Evolutionary conservation across 2,797 vertebrate genomes (phyloP).

Genomic region (Rhinophrynus dorsalis): DNA sequence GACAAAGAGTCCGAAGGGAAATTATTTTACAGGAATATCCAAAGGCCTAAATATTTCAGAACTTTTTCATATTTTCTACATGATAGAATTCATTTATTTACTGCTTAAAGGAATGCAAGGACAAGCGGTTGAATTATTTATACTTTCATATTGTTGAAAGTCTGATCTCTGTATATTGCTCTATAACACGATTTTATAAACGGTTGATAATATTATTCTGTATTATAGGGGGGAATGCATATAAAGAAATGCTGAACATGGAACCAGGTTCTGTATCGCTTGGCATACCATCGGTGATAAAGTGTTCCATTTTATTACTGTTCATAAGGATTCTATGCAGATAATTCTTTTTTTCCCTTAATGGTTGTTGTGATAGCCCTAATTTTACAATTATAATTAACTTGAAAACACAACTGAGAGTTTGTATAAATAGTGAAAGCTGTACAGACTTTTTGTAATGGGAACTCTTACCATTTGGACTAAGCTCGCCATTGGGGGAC

Average conservation of each 20-base stretch:
- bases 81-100: slow-evolving; percentile 41
- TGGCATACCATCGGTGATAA: too few relatives aligned
- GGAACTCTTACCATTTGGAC: too few relatives aligned
- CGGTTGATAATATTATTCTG: neutral
- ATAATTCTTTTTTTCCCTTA: too few relatives aligned
- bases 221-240: neutral
- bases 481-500: too few relatives aligned
- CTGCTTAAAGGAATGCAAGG: slow-evolving; percentile 25
- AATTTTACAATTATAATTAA: too few relatives aligned
- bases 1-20: slow-evolving; percentile 47
- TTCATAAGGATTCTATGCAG: too few relatives aligned
- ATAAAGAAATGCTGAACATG: neutral
- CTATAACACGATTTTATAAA: neutral
- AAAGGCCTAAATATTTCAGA: slow-evolving; percentile 22
- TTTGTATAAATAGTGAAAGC: too few relatives aligned
- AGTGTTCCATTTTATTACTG: too few relatives aligned
- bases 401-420: too few relatives aligned
- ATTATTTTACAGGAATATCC: slow-evolving; percentile 37
- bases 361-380: too few relatives aligned
- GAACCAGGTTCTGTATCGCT: neutral
- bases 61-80: slow-evolving; percentile 36
- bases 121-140: slow-evolving; percentile 12
- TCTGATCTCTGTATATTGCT: neutral
- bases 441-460: too few relatives aligned
- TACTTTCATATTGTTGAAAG: neutral